phyloP scores from a whole-genome alignment of 2,797 vertebrate genomes.

The Epinephelus coioides region DNA sequence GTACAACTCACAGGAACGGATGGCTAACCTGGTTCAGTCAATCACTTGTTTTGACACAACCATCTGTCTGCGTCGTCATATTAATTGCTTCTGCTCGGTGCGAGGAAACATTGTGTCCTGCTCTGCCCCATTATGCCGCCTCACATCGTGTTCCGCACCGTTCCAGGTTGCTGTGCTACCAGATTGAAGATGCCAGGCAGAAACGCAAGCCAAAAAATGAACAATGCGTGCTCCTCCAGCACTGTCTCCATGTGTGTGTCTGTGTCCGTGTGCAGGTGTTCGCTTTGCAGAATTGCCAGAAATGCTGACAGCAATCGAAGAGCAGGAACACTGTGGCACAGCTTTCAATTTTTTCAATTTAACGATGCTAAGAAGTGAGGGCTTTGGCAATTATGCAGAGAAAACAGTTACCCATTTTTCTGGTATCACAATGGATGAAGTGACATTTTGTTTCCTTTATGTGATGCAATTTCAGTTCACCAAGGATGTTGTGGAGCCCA shows the following conservation, averaged over 20 bases:
- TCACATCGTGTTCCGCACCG: conserved; percentile 41
- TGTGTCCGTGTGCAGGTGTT: conserved; percentile 15
- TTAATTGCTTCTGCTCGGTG: conserved; percentile 55
- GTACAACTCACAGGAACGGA: background rate
- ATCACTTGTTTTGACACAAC: conserved; percentile 52
- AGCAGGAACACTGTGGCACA: background rate
- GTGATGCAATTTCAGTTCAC: background rate
- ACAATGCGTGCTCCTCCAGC: conserved; percentile 26
- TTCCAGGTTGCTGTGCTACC: conserved; percentile 32
- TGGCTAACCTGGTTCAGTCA: conserved; percentile 60
- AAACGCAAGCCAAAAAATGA: conserved; percentile 21
- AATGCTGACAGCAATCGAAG: conserved; percentile 4
- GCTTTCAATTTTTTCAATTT: conserved; percentile 1
- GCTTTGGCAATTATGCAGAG: background rate
- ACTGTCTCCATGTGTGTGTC: background rate
- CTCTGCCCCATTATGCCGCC: conserved; percentile 41
- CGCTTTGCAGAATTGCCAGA: conserved; percentile 3
- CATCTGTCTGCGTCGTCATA: conserved; percentile 54
- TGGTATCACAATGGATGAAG: background rate
- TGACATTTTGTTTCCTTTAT: background rate
- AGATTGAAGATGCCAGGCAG: conserved; percentile 36
- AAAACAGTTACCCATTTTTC: background rate
- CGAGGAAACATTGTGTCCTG: conserved; percentile 32
- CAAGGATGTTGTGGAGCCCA: background rate
- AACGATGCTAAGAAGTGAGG: background rate